A percentile compares a stretch with the other conserved stretches of the same genome.
Conservation (phyloP, 2,888 invertebrate species). For the Ornithoptera alexandrae region DNA sequence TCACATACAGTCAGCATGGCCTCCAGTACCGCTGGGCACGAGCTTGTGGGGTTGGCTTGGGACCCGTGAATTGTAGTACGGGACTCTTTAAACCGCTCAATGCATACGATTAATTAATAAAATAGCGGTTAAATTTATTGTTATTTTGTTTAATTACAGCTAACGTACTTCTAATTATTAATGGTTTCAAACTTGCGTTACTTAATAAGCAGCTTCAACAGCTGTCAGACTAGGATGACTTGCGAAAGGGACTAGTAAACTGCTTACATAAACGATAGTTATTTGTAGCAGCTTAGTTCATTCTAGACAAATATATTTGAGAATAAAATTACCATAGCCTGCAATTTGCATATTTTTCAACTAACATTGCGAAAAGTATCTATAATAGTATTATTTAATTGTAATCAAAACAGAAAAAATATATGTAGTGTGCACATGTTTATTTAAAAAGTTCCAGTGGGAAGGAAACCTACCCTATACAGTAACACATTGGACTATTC, state of each 20-base stretch:
- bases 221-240: constrained; percentile 18
- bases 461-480: too few relatives aligned
- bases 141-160: background rate
- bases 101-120: too few relatives aligned
- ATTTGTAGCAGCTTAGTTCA: constrained; percentile 33
- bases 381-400: too few relatives aligned
- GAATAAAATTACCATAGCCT: background rate
- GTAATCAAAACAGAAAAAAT: too few relatives aligned
- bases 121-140: background rate
- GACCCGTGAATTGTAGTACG: too few relatives aligned
- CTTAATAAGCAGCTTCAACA: constrained; percentile 13
- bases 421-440: too few relatives aligned
- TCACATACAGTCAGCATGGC: too few relatives aligned
- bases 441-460: too few relatives aligned
- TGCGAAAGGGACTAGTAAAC: constrained; percentile 17
- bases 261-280: constrained; percentile 14
- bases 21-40: too few relatives aligned
- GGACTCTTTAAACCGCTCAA: too few relatives aligned
- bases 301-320: constrained; percentile 14
- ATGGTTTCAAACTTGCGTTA: constrained; percentile 33
- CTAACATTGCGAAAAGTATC: background rate
- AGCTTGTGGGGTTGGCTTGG: too few relatives aligned
- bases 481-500: too few relatives aligned
- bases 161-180: constrained; percentile 21
- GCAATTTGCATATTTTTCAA: background rate